Evolutionary conservation across 2,113 vertebrate genomes (phyloP).

Genomic region (Cromileptes altivelis): DNA sequence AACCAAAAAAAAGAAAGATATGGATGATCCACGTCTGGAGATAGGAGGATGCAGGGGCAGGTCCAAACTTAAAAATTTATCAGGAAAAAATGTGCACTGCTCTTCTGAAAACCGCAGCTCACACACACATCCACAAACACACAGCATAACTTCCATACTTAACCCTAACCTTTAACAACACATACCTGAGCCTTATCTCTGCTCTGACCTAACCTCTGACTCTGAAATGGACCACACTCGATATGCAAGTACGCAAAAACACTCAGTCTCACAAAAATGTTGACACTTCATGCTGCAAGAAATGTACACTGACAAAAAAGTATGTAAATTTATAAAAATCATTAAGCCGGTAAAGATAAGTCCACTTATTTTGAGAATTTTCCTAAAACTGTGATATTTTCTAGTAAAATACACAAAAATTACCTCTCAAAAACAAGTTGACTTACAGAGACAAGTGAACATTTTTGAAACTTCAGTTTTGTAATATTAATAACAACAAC

Average conservation of each 20-base stretch:
- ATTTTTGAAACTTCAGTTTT: too few relatives aligned
- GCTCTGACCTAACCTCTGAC: slow-evolving; percentile 10
- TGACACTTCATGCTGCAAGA: background rate
- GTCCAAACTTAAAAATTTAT: background rate
- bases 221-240: background rate
- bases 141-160: background rate
- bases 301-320: background rate
- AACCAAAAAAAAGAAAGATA: slow-evolving; percentile 47
- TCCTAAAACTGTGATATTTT: too few relatives aligned
- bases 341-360: too few relatives aligned
- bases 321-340: too few relatives aligned
- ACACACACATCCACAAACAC: background rate
- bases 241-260: background rate
- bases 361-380: too few relatives aligned
- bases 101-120: background rate
- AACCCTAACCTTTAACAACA: slow-evolving; percentile 7
- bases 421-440: too few relatives aligned
- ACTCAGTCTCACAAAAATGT: background rate
- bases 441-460: too few relatives aligned
- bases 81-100: background rate
- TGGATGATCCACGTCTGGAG: slow-evolving; percentile 34
- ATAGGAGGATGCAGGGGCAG: background rate
- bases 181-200: slow-evolving; percentile 7
- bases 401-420: too few relatives aligned
- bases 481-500: too few relatives aligned